Conservation (phyloP, 2,888 invertebrate species). For the Elegia similella region DNA sequence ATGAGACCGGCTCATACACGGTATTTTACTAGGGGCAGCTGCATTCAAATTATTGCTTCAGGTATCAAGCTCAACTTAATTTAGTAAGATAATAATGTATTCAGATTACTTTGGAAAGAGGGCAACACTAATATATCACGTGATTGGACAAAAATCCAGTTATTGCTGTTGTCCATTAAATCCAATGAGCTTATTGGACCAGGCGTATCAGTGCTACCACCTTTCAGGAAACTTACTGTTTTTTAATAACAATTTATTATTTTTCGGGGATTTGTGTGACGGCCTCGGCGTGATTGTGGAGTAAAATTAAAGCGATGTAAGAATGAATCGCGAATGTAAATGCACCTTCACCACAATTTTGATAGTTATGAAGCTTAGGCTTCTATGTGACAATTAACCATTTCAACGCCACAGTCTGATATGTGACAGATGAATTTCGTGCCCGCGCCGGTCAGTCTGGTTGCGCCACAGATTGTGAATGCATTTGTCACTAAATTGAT, state of each 20-base stretch:
- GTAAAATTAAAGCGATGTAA: constrained; percentile 17
- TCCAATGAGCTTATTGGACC: too few species aligned
- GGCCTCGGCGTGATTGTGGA: constrained; percentile 12
- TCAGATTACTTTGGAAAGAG: background rate
- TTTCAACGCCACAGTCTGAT: too few species aligned
- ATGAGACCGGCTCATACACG: constrained; percentile 14
- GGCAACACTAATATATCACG: too few species aligned
- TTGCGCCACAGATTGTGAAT: too few species aligned
- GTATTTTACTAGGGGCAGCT: background rate
- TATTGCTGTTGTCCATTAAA: too few species aligned
- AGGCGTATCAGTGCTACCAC: too few species aligned
- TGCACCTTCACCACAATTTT: constrained; percentile 67
- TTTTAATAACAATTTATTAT: background rate
- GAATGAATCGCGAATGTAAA: constrained; percentile 47
- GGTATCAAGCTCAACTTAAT: background rate
- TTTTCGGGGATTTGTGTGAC: background rate
- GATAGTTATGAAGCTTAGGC: constrained; percentile 37
- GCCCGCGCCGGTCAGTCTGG: too few species aligned
- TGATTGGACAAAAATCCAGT: too few species aligned
- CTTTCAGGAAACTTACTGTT: background rate
- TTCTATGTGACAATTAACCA: constrained; percentile 28
- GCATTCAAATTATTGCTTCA: background rate
- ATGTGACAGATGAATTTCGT: too few species aligned
- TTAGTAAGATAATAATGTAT: background rate
- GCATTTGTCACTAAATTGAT: too few species aligned